Evolutionary conservation across 2,797 vertebrate species (phyloP).

Genomic region (Gallinago nigripennis): DNA sequence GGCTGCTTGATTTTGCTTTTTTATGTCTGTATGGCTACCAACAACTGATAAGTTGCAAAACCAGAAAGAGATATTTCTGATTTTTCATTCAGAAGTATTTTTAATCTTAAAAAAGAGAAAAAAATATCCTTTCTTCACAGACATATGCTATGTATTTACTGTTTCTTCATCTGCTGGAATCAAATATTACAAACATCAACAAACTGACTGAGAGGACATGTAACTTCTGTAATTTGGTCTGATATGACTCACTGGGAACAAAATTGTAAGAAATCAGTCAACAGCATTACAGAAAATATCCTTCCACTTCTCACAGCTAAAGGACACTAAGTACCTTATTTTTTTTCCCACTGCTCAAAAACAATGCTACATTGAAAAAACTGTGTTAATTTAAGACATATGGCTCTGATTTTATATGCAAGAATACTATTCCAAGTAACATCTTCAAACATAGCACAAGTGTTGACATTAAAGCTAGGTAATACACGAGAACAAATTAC

Average conservation of each 20-base stretch:
- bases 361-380: not conserved
- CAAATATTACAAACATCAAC: not conserved
- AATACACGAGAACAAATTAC: not conserved
- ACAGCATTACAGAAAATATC: not conserved
- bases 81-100: not conserved
- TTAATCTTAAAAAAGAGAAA: not conserved
- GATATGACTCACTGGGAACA: conserved; percentile 13
- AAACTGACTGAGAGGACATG: not conserved
- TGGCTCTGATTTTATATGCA: not conserved
- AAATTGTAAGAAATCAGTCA: not conserved
- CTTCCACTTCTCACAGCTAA: conserved; percentile 14
- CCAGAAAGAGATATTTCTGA: not conserved
- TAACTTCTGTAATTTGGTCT: not conserved
- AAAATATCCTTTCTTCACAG: not conserved
- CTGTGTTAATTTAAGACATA: not conserved
- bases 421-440: not conserved
- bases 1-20: not conserved
- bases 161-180: not conserved
- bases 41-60: not conserved
- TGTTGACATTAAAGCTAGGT: not conserved
- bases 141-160: not conserved
- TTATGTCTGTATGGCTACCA: not conserved
- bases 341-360: not conserved
- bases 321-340: not conserved
- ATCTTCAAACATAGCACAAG: not conserved